Conservation (phyloP, 1,140 invertebrate genomes). For the Neodiprion fabricii region DNA sequence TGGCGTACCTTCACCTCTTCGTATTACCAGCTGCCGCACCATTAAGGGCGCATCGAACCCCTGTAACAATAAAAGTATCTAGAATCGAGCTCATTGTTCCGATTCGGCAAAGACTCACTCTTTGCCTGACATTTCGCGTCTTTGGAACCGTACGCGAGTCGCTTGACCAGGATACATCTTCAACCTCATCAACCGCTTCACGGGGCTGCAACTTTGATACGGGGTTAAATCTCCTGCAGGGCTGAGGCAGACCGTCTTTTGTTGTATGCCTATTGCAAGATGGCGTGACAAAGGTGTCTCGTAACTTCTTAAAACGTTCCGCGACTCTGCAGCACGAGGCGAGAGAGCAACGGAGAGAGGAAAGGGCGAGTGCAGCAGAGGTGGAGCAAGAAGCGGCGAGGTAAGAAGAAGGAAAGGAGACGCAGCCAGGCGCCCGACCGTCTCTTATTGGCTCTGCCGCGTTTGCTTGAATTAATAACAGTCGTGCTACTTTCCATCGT, state of each 20-base stretch:
- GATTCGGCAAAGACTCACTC: conserved; percentile 29
- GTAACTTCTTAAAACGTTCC: conserved; percentile 25
- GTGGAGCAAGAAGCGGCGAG: too few relatives aligned
- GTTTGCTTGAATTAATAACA: conserved; percentile 3
- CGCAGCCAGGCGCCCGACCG: background rate
- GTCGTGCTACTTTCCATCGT: conserved; percentile 6
- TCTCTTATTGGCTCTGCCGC: conserved; percentile 6
- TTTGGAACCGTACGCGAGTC: conserved; percentile 13
- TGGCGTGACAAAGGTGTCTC: conserved; percentile 25
- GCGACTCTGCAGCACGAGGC: background rate
- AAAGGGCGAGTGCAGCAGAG: too few relatives aligned
- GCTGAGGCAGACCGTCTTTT: conserved; percentile 17
- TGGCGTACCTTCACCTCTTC: conserved; percentile 5
- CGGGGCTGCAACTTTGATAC: background rate
- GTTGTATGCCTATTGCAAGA: conserved; percentile 24
- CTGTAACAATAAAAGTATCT: conserved; percentile 30
- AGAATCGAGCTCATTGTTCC: conserved; percentile 26
- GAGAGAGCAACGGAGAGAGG: background rate
- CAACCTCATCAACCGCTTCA: background rate
- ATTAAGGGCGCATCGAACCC: conserved; percentile 23
- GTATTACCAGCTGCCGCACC: conserved; percentile 20
- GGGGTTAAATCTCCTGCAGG: background rate
- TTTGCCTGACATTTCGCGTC: conserved; percentile 9
- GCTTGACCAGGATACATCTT: background rate
- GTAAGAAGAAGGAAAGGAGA: background rate